Base-by-base conservation (phyloP, 2,888 invertebrate species). In the Ceramica pisi region DNA sequence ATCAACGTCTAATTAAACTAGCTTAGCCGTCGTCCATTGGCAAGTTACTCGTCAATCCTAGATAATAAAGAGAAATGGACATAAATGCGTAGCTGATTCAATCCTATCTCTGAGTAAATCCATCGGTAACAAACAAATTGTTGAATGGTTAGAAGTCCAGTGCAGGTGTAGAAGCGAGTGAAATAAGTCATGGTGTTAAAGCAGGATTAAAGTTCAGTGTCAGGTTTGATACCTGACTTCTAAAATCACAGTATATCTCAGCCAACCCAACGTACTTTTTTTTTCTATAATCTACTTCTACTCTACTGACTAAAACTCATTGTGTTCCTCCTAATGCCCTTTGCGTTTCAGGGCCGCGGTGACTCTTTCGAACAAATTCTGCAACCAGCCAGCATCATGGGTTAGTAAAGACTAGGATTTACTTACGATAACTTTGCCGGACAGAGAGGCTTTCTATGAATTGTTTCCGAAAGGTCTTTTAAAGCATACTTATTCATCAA, bases 1-100 rank as follows among this genome's bases (percentile, higher is more conserved):
- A 72, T 57, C 35, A 72, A 78, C 80, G 73, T 85, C 81, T 86
- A 86, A 89, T 88, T 89, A 87, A 75, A 74, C 72, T 70, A 81
- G 76, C 76, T 84, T 85, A 86, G 71, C 53, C 60, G 61, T 65
- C 67, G 66, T 75, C 82, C 75, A 87, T 83, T 56, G 63, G 38
- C 41, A 48, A 57, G 50, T 62, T 71, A 66, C 64, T 69, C 44
- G 46, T 75, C 57, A 61, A 50, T 69, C 31, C 23, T 55, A 21
- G n/a, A 60, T 67, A 56, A 41, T 68, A 63, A 21, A 71, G 26
- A 64, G 74, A 71, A 81, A 71, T 75, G 31, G n/a, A 23, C 41
- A 16, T 50, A 35, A 41, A 44, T 51, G 31, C 46, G 7, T 57
- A 12, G 57, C 31, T 44, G 19, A 19, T 23, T 31, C 5, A 65